A percentile compares a stretch with the other conserved stretches of the same genome.
phyloP scores from a whole-genome alignment of 2,888 invertebrate species.

The Rutpela maculata region DNA sequence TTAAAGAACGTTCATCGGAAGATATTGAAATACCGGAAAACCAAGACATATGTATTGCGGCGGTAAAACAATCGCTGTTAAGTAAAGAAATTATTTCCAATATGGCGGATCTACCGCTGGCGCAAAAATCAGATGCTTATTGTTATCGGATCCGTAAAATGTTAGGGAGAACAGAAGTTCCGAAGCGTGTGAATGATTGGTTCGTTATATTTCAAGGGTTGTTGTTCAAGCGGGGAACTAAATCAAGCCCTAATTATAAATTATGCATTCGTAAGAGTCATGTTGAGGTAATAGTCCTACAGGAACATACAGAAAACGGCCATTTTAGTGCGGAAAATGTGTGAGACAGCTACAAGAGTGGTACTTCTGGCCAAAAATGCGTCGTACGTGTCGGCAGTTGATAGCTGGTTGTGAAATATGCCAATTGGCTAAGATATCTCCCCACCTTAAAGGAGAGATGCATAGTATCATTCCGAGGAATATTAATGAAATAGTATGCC shows the following conservation, averaged over 20 bases:
- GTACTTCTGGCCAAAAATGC: conserved; percentile 38
- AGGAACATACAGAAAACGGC: conserved; percentile 35
- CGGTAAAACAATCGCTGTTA: too few species aligned
- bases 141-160: neutral
- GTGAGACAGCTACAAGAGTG: neutral
- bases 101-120: too few species aligned
- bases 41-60: neutral
- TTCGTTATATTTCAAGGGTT: neutral
- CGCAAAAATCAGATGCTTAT: neutral
- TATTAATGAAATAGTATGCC: conserved; percentile 13
- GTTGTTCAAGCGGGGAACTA: conserved; percentile 7
- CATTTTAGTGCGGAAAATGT: conserved; percentile 44
- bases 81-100: too few species aligned
- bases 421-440: conserved; percentile 33
- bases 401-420: conserved; percentile 31
- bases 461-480: neutral
- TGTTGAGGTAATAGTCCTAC: neutral
- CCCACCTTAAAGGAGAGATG: conserved; percentile 11
- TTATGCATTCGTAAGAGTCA: conserved; percentile 24
- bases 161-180: too few species aligned
- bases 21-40: neutral
- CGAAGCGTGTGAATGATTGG: neutral
- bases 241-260: neutral
- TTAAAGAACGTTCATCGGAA: neutral
- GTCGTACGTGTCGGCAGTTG: conserved; percentile 2